Evolutionary conservation across 2,113 vertebrate species (phyloP), one percentile per base, ranked within the genome.

Genomic region (Aix galericulata): DNA sequence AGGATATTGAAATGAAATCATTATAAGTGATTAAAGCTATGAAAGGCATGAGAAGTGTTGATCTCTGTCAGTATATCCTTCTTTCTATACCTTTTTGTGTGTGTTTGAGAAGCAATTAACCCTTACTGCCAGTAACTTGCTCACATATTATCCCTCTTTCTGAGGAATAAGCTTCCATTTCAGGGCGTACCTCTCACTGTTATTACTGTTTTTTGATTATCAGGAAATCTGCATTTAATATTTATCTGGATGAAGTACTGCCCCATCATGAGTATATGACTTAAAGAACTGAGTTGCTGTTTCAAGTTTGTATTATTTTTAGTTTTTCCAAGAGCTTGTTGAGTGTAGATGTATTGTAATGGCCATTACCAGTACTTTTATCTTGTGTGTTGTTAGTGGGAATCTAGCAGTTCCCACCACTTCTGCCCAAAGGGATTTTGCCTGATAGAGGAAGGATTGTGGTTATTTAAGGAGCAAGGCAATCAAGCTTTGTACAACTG

Each of bases 81-180:
- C 15, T 78, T 77, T 67, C 27, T 21, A 12, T 92, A 13, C 9
- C 60, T 56, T 87, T 78, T 40, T 13, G 40, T 40, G 40, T 40
- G 40, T 40, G 40, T 40, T 40, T 13, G 40, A 40, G 40, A 26
- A 53, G 25, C 63, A 94, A 87, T 77, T 96, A 95, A 81, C 80
- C 74, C 88, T 84, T 92, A 75, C 88, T 96, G n/a, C 23, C 56
- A 48, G 79, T 94, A 69, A 92, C 97, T 95, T 97, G 7, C 38
- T 82, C 17, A 68, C 34, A 6, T 78, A 38, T 88, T 79, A 82
- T 83, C 34, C 12, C 27, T 76, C 4, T 6, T 89, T 95, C 58
- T 76, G 72, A 79, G 66, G 53, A 89, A 76, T 26, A 76, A 69
- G 68, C 23, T 90, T 94, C 22, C 17, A 76, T 89, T 55, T 62